Base-by-base conservation (phyloP, 35 echinoderm and acorn worm genomes). In the Lytechinus pictus region DNA sequence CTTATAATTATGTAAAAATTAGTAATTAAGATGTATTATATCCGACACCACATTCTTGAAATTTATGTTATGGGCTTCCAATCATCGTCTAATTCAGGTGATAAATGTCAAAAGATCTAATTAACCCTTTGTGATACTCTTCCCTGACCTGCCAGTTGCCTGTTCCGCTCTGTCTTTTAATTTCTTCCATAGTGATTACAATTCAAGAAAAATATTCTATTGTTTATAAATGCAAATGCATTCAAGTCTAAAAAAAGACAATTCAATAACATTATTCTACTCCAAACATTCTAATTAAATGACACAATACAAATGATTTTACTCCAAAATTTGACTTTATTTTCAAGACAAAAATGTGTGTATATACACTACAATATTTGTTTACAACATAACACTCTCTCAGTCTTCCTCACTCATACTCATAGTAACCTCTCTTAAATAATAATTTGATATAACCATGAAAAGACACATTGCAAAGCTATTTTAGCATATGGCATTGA, bases 341-440 rank as follows among this genome's bases (percentile, higher is more conserved):
- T 79, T 79, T 79, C 66, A 79, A 79, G 66, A 79, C 66, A 79
- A 79, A 79, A 79, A 60, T 44, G 33, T 79, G 66, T 79, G 66
- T 79, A 79, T 79, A 24, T 79, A 79, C 66, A 79, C 66, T 79
- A 79, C 14, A 79, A 19, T 79, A 79, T 24, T 24, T 79, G 19
- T 79, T 1, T 79, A 8, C 9, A 0, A 79, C 66, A 79, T 79
- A 13, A 24, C 66, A n/a, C 66, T n/a, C 66, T 79, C 66, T 79
- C 66, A n/a, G 6, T 79, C 66, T 24, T 79, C 19, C 66, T 7
- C 66, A 79, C 66, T 24, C 66, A n/a, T 16, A n/a, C 21, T 79
- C 66, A 79, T n/a, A 79, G 66, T 79, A 79, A 79, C 21, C 21
- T 79, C 14, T 7, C 4, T 79, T 7, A 79, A 79, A 16, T 79